Evolutionary conservation across 2,797 vertebrate species (phyloP).

Genomic region (Diceros bicornis): DNA sequence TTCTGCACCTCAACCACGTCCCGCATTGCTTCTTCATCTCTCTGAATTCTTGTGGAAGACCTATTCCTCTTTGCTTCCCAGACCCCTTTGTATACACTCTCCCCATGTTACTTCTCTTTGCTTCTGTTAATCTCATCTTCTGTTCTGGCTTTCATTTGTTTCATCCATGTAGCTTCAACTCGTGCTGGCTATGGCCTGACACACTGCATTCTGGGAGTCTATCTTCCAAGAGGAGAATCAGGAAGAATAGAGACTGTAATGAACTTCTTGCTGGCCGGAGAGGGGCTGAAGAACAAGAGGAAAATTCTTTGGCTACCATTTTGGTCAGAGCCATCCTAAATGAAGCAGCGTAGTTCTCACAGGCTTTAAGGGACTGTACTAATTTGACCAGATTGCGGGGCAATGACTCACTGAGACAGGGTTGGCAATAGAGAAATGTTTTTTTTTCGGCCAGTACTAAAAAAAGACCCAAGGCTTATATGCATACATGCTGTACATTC

Average conservation of each 20-base stretch:
- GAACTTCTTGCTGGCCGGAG: constrained; percentile 13
- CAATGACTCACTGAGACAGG: constrained; percentile 76
- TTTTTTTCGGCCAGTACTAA: constrained; percentile 56
- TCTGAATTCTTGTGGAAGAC: constrained; percentile 30
- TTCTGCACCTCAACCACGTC: background rate
- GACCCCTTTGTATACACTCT: background rate
- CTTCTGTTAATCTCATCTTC: constrained; percentile 32
- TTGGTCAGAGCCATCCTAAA: constrained; percentile 74
- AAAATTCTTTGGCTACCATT: constrained; percentile 75
- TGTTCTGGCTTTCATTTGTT: constrained; percentile 57
- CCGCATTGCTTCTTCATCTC: constrained; percentile 40
- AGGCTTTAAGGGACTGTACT: constrained; percentile 66
- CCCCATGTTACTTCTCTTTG: background rate
- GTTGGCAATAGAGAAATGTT: constrained; percentile 60
- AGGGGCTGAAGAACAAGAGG: constrained; percentile 28
- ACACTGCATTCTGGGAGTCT: constrained; percentile 1
- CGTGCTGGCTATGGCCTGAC: background rate
- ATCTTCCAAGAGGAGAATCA: constrained; percentile 54
- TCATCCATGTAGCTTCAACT: background rate
- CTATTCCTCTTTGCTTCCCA: background rate
- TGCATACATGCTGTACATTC: constrained; percentile 68
- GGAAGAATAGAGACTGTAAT: constrained; percentile 38
- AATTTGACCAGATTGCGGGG: constrained; percentile 73
- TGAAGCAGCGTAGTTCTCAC: constrained; percentile 67
- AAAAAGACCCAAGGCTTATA: constrained; percentile 70